Base-by-base conservation (phyloP, 1,140 invertebrate genomes). In the Pinna nobilis region DNA sequence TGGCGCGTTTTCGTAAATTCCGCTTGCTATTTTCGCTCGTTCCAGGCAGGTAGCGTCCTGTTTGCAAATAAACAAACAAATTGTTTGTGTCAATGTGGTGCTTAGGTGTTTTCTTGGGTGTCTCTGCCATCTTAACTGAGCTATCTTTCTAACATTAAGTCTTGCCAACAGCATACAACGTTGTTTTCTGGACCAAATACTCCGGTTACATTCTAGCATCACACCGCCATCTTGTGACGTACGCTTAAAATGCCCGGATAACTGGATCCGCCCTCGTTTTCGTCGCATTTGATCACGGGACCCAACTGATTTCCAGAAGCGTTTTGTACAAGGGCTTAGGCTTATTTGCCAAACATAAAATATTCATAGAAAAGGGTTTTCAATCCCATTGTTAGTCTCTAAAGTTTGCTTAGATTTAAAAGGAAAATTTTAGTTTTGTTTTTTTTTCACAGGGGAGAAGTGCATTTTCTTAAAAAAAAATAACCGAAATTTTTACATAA, bases 1-100 rank as follows among this genome's bases (percentile, higher is more conserved):
- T 57, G 9, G 66, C 57, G 15, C 66, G 53, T 69, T 69, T 69
- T 44, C 66, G 35, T 15, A 69, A 53, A 32, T 44, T 69, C 47
- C 66, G 35, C 55, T 59, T 69, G 7, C 25, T 53, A 32, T 57
- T 57, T 15, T 69, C 66, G 47, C 35, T 59, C 44, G 39, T 41
- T 23, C 39, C 33, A 32, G n/a, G 23, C 7, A 53, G 66, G 39
- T 69, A 69, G 44, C 23, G 57, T 49, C 66, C 66, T 32, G 32
- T 30, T 23, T 30, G 51, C 35, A 67, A 51, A 23, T 67, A 67
- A 32, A 59, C 30, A 59, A 33, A 59, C 18, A 59, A 35, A 33
- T 59, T 33, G 55, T 59, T n/a, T 25, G 55, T 59, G n/a, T n/a
- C n/a, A 30, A 33, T 59, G 55, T 59, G 30, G 30, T 30, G 33